These are phyloP conservation scores for Falco novaeseelandiae DNA, from an alignment of 2,797 vertebrate species.

Conservation along the genomic window DNA sequence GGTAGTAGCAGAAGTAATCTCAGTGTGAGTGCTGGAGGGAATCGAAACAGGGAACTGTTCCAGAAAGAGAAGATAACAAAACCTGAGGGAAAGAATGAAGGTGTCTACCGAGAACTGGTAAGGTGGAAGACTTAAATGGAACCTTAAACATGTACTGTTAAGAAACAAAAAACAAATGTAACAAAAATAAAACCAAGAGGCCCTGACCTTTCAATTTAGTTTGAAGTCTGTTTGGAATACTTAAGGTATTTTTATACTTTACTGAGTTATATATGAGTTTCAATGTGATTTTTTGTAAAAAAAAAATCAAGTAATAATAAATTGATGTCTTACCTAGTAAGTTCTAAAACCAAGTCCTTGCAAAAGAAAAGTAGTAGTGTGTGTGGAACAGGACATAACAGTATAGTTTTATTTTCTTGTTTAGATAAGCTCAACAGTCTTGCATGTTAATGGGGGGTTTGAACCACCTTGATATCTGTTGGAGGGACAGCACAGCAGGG, in stretches of 20 bases:
- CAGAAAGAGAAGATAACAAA: constrained; percentile 86
- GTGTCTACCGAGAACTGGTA: constrained; percentile 95
- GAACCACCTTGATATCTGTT: no score
- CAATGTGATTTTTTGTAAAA: not conserved
- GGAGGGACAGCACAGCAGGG: no score
- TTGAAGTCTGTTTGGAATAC: not conserved
- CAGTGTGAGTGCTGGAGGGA: constrained; percentile 78
- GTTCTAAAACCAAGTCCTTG: not conserved
- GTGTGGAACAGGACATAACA: not conserved
- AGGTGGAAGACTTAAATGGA: constrained; percentile 53
- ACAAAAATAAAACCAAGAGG: not conserved
- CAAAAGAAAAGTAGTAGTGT: not conserved
- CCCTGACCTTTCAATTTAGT: not conserved
- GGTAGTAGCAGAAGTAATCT: constrained; percentile 91
- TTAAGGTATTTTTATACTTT: not conserved
- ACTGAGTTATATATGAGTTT: not conserved
- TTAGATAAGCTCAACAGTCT: not conserved
- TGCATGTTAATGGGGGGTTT: not conserved
- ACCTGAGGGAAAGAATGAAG: constrained; percentile 82
- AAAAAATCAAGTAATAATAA: no score
- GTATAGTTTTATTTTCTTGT: not conserved
- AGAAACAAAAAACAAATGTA: not conserved
- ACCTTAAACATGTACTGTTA: not conserved
- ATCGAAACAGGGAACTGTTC: constrained; percentile 85
- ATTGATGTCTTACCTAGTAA: not conserved